These are phyloP conservation scores for Urocyon cinereoargenteus DNA, from an alignment of 2,797 vertebrate species.

Conservation along the genomic window DNA sequence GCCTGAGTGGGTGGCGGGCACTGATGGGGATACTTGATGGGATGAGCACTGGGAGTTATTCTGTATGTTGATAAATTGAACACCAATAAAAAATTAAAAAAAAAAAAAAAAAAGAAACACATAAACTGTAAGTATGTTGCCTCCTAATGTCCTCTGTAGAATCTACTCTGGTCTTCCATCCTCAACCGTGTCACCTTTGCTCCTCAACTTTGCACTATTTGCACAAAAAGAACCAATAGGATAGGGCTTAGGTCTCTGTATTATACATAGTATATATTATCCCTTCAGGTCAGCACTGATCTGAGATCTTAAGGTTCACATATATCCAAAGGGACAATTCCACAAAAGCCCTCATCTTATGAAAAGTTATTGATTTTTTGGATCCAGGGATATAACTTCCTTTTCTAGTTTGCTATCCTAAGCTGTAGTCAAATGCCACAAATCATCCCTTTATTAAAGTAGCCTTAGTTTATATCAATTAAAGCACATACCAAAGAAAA, in stretches of 20 bases:
- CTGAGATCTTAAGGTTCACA: background rate
- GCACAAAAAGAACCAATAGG: background rate
- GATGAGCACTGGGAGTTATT: too few species aligned
- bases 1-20: too few species aligned
- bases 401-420: background rate
- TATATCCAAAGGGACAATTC: background rate
- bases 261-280: accelerated
- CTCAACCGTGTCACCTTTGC: background rate
- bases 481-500: background rate
- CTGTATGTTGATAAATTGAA: too few species aligned
- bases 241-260: background rate
- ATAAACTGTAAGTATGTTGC: background rate
- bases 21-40: too few species aligned
- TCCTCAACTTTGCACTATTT: too few species aligned
- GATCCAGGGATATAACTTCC: background rate
- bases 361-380: background rate
- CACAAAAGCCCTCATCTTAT: background rate
- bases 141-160: background rate
- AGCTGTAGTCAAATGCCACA: background rate
- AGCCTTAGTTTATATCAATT: background rate
- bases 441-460: background rate
- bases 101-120: background rate
- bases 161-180: background rate
- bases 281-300: background rate
- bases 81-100: too few species aligned